Evolutionary conservation across 2,888 invertebrate genomes (phyloP).

Genomic region (Drosophila quinaria): DNA sequence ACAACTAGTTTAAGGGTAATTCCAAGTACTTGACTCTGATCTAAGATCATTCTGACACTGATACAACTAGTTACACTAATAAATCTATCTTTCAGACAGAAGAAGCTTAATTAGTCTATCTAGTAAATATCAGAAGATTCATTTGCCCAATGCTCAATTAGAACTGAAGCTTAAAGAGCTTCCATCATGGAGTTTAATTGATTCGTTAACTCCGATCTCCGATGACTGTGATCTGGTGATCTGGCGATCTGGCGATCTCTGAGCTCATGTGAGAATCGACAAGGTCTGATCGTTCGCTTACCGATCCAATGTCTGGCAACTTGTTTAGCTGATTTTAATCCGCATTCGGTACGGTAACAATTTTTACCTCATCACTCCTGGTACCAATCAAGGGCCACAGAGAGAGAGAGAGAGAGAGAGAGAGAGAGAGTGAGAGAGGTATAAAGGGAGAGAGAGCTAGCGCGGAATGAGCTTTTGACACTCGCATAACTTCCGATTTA

Average conservation of each 20-base stretch:
- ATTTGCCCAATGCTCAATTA: slow-evolving; percentile 2
- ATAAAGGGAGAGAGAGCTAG: not conserved
- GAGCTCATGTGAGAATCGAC: slow-evolving; percentile 23
- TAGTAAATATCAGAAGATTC: slow-evolving; percentile 24
- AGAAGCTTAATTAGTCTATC: slow-evolving; percentile 1
- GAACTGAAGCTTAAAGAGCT: not conserved
- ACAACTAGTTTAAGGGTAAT: too few relatives aligned
- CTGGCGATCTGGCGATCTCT: too few relatives aligned
- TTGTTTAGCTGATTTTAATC: slow-evolving; percentile 83
- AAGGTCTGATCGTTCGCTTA: slow-evolving; percentile 37
- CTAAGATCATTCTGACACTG: not conserved
- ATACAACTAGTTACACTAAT: not conserved
- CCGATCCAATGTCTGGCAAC: slow-evolving; percentile 61
- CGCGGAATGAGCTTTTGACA: slow-evolving; percentile 66
- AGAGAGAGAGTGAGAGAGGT: not conserved
- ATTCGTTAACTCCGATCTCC: slow-evolving; percentile 19
- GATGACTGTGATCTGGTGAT: slow-evolving; percentile 1
- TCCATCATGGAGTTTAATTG: slow-evolving; percentile 15
- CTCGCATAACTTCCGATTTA: slow-evolving; percentile 82
- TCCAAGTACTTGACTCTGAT: not conserved
- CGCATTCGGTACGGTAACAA: slow-evolving; percentile 84
- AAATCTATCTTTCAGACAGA: not conserved
- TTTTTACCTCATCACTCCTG: slow-evolving; percentile 77
- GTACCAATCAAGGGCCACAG: slow-evolving; percentile 49
- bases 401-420: not conserved